Base-by-base conservation (phyloP, 1,140 invertebrate genomes). In the Linepithema humile region DNA sequence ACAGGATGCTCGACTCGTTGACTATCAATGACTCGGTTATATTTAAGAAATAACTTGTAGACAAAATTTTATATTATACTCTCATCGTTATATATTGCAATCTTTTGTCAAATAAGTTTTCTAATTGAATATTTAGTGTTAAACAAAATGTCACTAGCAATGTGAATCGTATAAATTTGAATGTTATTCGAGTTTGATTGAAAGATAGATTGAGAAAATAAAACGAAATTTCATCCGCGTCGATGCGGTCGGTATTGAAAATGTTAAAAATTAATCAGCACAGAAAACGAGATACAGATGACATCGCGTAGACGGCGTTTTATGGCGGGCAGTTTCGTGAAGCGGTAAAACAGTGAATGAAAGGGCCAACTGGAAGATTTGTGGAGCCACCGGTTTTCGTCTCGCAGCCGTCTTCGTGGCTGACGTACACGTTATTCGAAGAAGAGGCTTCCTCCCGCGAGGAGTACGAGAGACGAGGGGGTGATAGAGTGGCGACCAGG, bases 1-100 rank as follows among this genome's bases (percentile, higher is more conserved):
- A 90, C 91, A 92, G 92, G 93, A 93, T 93, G 91, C 92, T 89
- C 89, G 84, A 88, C 88, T 90, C 87, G 85, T 87, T 91, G 92
- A 93, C 92, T 93, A 90, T 93, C 91, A 93, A 94, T 94, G 93
- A 92, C 92, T 92, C 65, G 23, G 23, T 29, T 32, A 55, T 23
- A 35, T 4, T 3, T 32, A 7, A 48, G 3, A 32, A 48, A 62
- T 62, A 43, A 60, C 70, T 55, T 23, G 40, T 7, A 48, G 9
- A 10, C 50, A n/a, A 35, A 4, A 53, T 29, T 53, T 78, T 3
- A 35, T 4, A 12, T 32, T 23, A 64, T 0, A 45, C 65, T 20
- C 45, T 53, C 23, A 29, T 2, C 3, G 1, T 7, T 78, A 43
- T 50, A 77, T 65, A 38, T 38, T 5, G 15, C 45, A 57, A 12